These are phyloP conservation scores for Ladona fulva DNA, from an alignment of 1,140 invertebrate species.

Conservation along the genomic window DNA sequence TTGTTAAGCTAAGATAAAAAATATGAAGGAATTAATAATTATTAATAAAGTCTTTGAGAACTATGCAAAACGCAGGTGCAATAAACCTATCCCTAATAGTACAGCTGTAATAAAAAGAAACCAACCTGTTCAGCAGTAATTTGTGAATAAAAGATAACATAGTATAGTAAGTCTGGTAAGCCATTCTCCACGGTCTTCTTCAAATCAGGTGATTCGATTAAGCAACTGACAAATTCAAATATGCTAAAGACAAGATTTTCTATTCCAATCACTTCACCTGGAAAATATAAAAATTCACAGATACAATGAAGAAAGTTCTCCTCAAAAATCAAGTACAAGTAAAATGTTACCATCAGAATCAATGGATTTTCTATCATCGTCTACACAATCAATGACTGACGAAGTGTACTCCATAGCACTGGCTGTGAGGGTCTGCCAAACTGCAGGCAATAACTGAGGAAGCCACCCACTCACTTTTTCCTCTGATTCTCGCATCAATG, in stretches of 20 bases:
- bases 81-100: too few species aligned
- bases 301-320: constrained; percentile 22
- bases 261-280: constrained; percentile 62
- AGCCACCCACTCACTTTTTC: constrained; percentile 56
- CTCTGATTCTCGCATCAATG: constrained; percentile 52
- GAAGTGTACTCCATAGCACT: constrained; percentile 57
- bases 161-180: constrained; percentile 61
- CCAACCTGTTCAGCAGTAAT: constrained; percentile 63
- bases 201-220: constrained; percentile 53
- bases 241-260: constrained; percentile 65
- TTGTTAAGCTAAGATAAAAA: too few species aligned
- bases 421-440: constrained; percentile 62
- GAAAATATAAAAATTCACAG: constrained; percentile 25
- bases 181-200: constrained; percentile 53
- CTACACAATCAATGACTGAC: constrained; percentile 47
- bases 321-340: constrained; percentile 32
- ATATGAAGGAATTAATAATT: too few species aligned
- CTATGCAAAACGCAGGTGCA: too few species aligned
- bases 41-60: too few species aligned
- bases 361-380: constrained; percentile 40
- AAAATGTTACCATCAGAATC: constrained; percentile 44
- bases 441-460: constrained; percentile 53
- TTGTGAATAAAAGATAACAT: constrained; percentile 66
- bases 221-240: constrained; percentile 62
- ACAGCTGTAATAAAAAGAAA: constrained; percentile 12